These are phyloP conservation scores for Astyanax mexicanus DNA, from an alignment of 2,797 vertebrate species.

Conservation along the genomic window DNA sequence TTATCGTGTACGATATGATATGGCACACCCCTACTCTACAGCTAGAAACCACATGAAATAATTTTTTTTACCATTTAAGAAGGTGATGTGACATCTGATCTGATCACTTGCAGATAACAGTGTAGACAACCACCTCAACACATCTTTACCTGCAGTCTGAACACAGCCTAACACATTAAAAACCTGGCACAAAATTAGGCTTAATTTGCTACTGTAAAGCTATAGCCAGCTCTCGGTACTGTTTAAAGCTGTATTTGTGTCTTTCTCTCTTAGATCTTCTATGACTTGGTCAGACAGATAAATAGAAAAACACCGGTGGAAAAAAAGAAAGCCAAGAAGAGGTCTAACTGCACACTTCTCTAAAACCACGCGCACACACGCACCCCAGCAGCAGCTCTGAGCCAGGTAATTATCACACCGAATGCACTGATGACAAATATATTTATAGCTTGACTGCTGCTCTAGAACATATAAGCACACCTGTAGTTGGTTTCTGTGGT, in stretches of 20 bases:
- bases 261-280: constrained; percentile 89
- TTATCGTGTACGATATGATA: no score
- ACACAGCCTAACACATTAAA: no score
- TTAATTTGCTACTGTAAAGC: not conserved
- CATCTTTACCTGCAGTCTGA: no score
- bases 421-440: not conserved
- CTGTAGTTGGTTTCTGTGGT: no score
- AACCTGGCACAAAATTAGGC: not conserved
- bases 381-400: constrained; percentile 86
- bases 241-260: constrained; percentile 6
- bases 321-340: constrained; percentile 99
- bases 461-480: no score
- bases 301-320: constrained; percentile 99
- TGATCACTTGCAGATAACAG: no score
- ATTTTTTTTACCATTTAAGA: no score
- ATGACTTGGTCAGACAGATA: constrained; percentile 99
- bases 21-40: no score
- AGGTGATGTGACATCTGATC: no score
- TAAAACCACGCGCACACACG: constrained; percentile 77
- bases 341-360: constrained; percentile 93
- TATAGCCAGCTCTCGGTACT: not conserved
- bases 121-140: no score
- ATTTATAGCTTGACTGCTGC: no score
- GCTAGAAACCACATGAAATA: no score
- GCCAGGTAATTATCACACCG: constrained; percentile 85